Evolutionary conservation across 2,888 invertebrate species (phyloP).

Genomic region (Drosophila cognata): DNA sequence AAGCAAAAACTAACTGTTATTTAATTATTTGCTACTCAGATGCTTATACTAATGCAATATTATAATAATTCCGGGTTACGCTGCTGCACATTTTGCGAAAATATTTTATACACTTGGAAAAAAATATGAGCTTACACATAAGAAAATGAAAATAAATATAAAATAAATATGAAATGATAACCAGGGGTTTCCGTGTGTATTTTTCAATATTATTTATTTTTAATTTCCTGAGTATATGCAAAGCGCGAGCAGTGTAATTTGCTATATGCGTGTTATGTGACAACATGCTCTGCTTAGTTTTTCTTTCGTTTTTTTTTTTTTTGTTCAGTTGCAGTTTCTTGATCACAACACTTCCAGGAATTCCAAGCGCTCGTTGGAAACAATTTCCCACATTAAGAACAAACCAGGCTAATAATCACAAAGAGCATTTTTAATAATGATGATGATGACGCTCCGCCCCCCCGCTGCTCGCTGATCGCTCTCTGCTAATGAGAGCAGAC

Average conservation of each 20-base stretch:
- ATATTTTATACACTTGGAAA: not conserved
- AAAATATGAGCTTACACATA: not conserved
- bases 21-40: not conserved
- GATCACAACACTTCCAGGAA: slow-evolving; percentile 29
- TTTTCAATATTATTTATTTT: not conserved
- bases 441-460: slow-evolving; percentile 3
- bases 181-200: not conserved
- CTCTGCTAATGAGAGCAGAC: slow-evolving; percentile 72
- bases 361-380: slow-evolving; percentile 12
- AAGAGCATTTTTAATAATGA: slow-evolving; percentile 60
- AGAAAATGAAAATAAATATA: not conserved
- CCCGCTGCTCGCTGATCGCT: slow-evolving; percentile 29
- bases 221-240: not conserved
- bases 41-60: not conserved
- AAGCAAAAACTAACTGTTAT: not conserved
- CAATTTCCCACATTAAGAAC: slow-evolving; percentile 67
- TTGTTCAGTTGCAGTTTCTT: slow-evolving; percentile 5
- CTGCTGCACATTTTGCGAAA: not conserved
- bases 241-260: slow-evolving; percentile 7
- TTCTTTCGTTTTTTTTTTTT: not conserved
- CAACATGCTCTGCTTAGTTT: slow-evolving; percentile 1
- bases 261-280: slow-evolving; percentile 8
- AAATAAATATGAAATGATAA: not conserved
- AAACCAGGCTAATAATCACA: slow-evolving; percentile 69
- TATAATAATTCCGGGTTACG: not conserved